Percentiles rank a stretch among this genome's conserved stretches.
Evolutionary conservation across 2,113 vertebrate genomes (phyloP).

Genomic region (Syngnathus typhle): DNA sequence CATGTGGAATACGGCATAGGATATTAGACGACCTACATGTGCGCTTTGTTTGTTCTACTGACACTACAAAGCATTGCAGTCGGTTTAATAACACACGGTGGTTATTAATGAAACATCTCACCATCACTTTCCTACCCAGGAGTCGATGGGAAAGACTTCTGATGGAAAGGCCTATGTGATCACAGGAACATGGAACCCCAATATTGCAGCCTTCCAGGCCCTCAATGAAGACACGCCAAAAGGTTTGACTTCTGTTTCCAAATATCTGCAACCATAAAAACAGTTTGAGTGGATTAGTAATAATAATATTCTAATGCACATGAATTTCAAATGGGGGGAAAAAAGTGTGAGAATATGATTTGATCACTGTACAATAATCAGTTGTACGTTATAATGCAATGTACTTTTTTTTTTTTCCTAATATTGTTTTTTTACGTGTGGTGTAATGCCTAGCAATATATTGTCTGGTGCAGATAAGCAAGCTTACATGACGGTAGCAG

Average conservation of each 20-base stretch:
- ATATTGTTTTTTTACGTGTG: background rate
- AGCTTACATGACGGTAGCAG: conserved; percentile 91
- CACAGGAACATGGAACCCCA: conserved; percentile 94
- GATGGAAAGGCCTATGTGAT: conserved; percentile 94
- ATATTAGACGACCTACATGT: background rate
- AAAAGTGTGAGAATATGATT: background rate
- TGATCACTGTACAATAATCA: background rate
- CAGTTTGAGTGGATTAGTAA: background rate
- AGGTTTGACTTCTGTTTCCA: conserved; percentile 70
- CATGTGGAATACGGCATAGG: background rate
- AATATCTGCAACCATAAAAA: background rate
- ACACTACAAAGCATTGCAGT: background rate
- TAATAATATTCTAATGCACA: background rate
- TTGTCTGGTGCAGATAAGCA: conserved; percentile 78
- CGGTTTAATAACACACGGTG: background rate
- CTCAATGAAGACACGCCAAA: conserved; percentile 97
- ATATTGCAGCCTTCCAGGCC: conserved; percentile 78
- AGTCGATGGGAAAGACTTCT: conserved; percentile 91
- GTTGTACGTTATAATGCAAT: background rate
- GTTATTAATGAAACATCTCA: background rate
- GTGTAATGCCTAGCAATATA: background rate
- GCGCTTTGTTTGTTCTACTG: background rate
- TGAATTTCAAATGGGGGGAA: too few relatives aligned
- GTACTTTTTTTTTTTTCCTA: background rate
- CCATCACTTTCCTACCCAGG: conserved; percentile 60